phyloP scores from a whole-genome alignment of 2,113 vertebrate species.

The Grus americana region DNA sequence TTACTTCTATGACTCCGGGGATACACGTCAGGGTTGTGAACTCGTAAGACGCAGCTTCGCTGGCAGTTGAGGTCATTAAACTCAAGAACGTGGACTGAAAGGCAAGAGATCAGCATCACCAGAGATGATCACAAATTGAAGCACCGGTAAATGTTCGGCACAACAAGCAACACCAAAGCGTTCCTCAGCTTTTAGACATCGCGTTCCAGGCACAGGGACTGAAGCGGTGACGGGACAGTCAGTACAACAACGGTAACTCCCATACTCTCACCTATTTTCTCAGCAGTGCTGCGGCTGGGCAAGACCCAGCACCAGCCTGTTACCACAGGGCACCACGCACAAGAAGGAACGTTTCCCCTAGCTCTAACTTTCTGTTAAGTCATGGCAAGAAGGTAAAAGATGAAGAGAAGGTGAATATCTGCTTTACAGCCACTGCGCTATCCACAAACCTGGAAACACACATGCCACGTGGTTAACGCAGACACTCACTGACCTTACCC shows the following conservation, averaged over 20 bases:
- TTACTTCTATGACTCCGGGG: slow-evolving; percentile 96
- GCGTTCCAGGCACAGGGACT: too few relatives aligned
- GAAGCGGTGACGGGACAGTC: rapidly evolving
- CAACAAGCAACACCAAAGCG: neutral
- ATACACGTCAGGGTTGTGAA: slow-evolving; percentile 98
- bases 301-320: too few relatives aligned
- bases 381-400: neutral
- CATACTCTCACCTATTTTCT: rapidly evolving
- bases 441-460: neutral
- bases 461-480: rapidly evolving
- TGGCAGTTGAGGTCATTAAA: slow-evolving; percentile 96
- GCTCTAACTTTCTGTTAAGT: too few relatives aligned
- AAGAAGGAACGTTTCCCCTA: neutral
- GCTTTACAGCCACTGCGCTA: neutral
- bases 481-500: slow-evolving; percentile 89
- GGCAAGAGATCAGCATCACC: neutral
- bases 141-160: rapidly evolving
- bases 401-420: rapidly evolving
- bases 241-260: neutral
- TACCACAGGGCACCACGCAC: too few relatives aligned
- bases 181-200: neutral
- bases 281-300: neutral
- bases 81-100: slow-evolving; percentile 96
- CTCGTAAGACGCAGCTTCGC: slow-evolving; percentile 94
- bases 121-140: rapidly evolving